Conservation (phyloP, 92 coral and sea anemone genomes). For the Zoanthus sociatus region DNA sequence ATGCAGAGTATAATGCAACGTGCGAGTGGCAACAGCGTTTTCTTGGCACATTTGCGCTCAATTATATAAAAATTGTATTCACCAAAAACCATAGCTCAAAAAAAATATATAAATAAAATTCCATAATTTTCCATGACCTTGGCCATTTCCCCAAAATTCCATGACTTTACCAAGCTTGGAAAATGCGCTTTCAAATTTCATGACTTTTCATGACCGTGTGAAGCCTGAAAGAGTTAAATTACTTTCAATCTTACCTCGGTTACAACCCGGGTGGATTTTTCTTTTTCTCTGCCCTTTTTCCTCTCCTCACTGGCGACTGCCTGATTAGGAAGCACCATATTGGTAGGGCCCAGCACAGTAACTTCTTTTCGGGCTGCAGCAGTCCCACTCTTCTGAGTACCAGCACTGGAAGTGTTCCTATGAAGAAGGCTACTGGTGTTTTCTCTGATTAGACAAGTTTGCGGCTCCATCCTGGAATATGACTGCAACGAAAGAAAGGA, state of each 20-base stretch:
- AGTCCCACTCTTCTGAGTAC: constrained; percentile 72
- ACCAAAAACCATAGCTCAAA: no score
- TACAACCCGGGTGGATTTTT: constrained; percentile 26
- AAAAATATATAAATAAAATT: no score
- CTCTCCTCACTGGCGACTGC: constrained; percentile 70
- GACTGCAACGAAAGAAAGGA: constrained; percentile 46
- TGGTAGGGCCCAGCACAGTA: constrained; percentile 82
- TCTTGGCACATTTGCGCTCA: no score
- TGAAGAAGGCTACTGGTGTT: constrained; percentile 73
- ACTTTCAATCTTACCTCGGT: constrained; percentile 55
- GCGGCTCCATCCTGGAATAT: constrained; percentile 82
- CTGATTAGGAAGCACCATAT: constrained; percentile 86
- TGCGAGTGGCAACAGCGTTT: no score
- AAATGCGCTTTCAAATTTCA: no score
- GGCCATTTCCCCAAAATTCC: no score
- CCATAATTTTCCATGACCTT: no score
- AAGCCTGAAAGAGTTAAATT: background rate
- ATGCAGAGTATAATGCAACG: no score
- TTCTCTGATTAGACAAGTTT: constrained; percentile 80
- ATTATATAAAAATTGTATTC: no score
- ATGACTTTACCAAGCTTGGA: no score
- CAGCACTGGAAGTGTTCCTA: constrained; percentile 55
- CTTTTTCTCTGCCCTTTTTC: constrained; percentile 31
- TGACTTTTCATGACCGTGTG: no score
- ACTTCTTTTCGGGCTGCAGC: constrained; percentile 46